These are phyloP conservation scores for Petrophora chlorosata DNA, from an alignment of 2,888 invertebrate species.

Conservation along the genomic window DNA sequence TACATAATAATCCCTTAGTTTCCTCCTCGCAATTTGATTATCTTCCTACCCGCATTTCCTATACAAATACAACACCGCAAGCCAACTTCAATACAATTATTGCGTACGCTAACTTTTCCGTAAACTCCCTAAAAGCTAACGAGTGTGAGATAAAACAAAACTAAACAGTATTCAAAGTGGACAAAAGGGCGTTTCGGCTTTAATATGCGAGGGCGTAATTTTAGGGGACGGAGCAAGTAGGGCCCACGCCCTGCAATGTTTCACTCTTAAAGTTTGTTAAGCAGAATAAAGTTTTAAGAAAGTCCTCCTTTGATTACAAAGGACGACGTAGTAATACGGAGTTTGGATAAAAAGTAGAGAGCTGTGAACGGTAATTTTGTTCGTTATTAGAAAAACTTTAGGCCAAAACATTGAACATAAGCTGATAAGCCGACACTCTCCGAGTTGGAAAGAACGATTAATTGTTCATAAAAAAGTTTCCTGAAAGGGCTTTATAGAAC, in stretches of 20 bases:
- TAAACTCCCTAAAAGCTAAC: neutral
- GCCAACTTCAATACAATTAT: slow-evolving; percentile 6
- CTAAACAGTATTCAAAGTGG: slow-evolving; percentile 16
- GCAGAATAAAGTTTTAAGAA: slow-evolving; percentile 24
- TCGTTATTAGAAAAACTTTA: slow-evolving; percentile 13
- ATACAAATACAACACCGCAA: slow-evolving; percentile 5
- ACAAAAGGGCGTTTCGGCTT: slow-evolving; percentile 21
- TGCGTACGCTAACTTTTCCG: neutral
- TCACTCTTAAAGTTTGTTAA: slow-evolving; percentile 23
- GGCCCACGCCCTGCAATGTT: slow-evolving; percentile 17
- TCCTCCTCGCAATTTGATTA: neutral
- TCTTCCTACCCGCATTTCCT: neutral
- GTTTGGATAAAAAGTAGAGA: slow-evolving; percentile 12
- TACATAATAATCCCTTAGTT: slow-evolving; percentile 1
- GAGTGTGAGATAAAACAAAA: slow-evolving; percentile 7
- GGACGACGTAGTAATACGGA: slow-evolving; percentile 18
- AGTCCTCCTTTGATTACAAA: slow-evolving; percentile 23
- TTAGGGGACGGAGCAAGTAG: slow-evolving; percentile 25
- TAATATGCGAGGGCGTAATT: slow-evolving; percentile 22
- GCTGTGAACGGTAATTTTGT: slow-evolving; percentile 4
- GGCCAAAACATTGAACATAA: neutral
- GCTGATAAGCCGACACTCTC: neutral
- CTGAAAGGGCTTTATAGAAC: neutral
- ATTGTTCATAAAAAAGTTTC: neutral
- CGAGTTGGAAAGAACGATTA: neutral